Conservation (phyloP, 2,888 invertebrate genomes). For the Polia nebulosa region DNA sequence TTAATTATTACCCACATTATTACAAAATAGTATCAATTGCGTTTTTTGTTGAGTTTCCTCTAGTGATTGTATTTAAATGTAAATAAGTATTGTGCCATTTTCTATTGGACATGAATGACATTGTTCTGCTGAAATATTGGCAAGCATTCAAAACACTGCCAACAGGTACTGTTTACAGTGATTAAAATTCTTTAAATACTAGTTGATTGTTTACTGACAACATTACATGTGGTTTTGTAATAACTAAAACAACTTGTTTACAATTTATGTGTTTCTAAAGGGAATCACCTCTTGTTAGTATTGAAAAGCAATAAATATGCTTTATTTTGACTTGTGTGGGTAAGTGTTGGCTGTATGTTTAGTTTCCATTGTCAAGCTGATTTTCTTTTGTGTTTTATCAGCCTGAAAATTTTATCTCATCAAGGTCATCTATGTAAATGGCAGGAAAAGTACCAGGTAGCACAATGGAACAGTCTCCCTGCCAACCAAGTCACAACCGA, state of each 20-base stretch:
- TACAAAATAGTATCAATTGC: constrained; percentile 20
- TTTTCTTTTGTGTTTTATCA: constrained; percentile 54
- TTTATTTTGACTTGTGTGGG: constrained; percentile 21
- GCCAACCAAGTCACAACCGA: constrained; percentile 19
- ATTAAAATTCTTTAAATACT: constrained; percentile 65
- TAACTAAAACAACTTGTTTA: constrained; percentile 37
- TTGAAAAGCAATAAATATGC: constrained; percentile 25
- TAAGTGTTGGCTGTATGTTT: constrained; percentile 10
- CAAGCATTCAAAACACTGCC: constrained; percentile 73
- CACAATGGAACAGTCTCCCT: constrained; percentile 44
- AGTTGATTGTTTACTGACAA: constrained; percentile 65
- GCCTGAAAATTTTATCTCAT: constrained; percentile 41
- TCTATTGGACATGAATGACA: constrained; percentile 63
- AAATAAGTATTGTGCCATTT: constrained; percentile 60
- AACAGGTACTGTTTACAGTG: constrained; percentile 72
- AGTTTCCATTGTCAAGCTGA: constrained; percentile 32
- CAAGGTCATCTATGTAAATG: constrained; percentile 57
- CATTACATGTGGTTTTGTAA: constrained; percentile 53
- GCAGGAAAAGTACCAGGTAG: constrained; percentile 42
- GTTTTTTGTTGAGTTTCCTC: constrained; percentile 40
- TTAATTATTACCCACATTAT: constrained; percentile 25
- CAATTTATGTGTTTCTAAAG: constrained; percentile 33
- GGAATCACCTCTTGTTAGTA: constrained; percentile 11
- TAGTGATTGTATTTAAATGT: constrained; percentile 56
- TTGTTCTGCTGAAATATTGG: constrained; percentile 71